A percentile compares a stretch with the other conserved stretches of the same genome.
phyloP scores from a whole-genome alignment of 2,888 invertebrate species.

The Sinodicranocentrus sp. region DNA sequence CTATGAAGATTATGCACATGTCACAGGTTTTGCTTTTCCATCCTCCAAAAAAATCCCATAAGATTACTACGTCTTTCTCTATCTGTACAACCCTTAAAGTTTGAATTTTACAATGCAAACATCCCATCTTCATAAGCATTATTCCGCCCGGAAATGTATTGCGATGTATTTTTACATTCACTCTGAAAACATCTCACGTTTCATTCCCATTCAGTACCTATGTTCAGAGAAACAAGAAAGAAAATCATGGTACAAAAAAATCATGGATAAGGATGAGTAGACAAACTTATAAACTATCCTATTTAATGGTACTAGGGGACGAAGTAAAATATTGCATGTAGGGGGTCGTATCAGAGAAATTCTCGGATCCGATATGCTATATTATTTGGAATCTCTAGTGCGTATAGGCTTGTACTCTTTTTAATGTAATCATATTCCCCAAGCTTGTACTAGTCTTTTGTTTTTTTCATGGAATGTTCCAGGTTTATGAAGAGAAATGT shows the following conservation, averaged over 20 bases:
- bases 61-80: not conserved
- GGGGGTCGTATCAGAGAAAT: not conserved
- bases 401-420: not conserved
- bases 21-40: not conserved
- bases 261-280: not conserved
- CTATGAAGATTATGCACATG: conserved; percentile 31
- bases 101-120: conserved; percentile 3
- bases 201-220: not conserved
- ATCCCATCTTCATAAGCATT: conserved; percentile 16
- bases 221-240: not conserved
- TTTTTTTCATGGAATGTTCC: too few relatives aligned
- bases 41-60: not conserved
- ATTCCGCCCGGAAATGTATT: conserved; percentile 27
- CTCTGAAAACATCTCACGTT: conserved; percentile 18
- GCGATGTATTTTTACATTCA: conserved; percentile 15
- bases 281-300: not conserved
- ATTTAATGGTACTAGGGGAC: not conserved
- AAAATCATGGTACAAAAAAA: not conserved
- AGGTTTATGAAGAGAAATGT: too few relatives aligned
- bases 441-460: not conserved
- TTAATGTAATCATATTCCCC: conserved; percentile 17
- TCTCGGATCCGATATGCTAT: not conserved
- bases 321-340: not conserved
- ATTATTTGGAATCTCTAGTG: not conserved
- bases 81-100: not conserved